Evolutionary conservation across 2,888 invertebrate genomes (phyloP).

Genomic region (Trachelus troglodyta): DNA sequence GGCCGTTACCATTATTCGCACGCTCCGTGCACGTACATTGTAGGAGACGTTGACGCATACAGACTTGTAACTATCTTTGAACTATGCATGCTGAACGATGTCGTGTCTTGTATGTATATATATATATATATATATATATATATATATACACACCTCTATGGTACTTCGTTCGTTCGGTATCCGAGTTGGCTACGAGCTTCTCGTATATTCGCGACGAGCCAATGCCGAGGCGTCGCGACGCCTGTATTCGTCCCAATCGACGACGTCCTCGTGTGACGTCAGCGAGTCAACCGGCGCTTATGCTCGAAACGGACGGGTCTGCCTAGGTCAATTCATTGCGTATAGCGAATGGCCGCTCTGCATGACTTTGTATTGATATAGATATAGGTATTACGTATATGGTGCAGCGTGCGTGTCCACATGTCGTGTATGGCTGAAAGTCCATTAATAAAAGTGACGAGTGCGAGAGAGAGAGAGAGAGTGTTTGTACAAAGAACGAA

Average conservation of each 20-base stretch:
- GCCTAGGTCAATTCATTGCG: too few species aligned
- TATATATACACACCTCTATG: background rate
- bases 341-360: too few species aligned
- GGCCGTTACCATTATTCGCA: constrained; percentile 15
- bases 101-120: background rate
- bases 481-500: too few species aligned
- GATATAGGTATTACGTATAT: too few species aligned
- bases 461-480: too few species aligned
- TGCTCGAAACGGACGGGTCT: too few species aligned
- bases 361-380: too few species aligned
- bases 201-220: background rate
- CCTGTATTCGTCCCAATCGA: constrained; percentile 5
- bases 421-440: too few species aligned
- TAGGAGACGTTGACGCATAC: constrained; percentile 2
- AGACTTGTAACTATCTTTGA: constrained; percentile 39
- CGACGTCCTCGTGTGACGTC: constrained; percentile 1
- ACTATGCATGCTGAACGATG: constrained; percentile 36
- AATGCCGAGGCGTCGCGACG: constrained; percentile 3
- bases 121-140: background rate
- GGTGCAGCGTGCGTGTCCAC: too few species aligned
- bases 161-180: background rate
- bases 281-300: background rate
- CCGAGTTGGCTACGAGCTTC: background rate
- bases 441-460: too few species aligned
- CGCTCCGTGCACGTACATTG: constrained; percentile 28